Conservation (phyloP, 2,888 invertebrate species). For the Cryptocheilus praepositus region DNA sequence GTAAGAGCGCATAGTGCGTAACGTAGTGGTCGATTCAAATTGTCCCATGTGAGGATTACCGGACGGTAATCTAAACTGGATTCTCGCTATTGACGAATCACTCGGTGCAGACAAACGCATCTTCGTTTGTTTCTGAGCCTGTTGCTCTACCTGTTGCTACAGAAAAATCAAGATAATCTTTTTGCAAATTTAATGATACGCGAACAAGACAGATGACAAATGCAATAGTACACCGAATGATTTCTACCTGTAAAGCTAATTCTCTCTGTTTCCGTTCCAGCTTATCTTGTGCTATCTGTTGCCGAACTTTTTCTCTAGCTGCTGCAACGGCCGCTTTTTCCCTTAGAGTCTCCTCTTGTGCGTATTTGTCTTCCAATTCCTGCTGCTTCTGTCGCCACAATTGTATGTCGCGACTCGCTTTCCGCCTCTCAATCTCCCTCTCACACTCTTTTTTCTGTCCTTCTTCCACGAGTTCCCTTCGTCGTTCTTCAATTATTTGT, state of each 20-base stretch:
- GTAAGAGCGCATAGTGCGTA: slow-evolving; percentile 78
- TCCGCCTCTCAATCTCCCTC: slow-evolving; percentile 84
- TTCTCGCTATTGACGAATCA: slow-evolving; percentile 78
- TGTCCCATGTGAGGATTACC: slow-evolving; percentile 85
- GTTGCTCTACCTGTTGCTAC: slow-evolving; percentile 37
- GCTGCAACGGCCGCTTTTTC: slow-evolving; percentile 86
- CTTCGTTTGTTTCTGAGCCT: slow-evolving; percentile 34
- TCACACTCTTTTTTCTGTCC: slow-evolving; percentile 80
- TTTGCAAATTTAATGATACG: no score
- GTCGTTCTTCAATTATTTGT: slow-evolving; percentile 79
- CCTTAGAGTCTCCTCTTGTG: slow-evolving; percentile 84
- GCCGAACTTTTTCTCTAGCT: slow-evolving; percentile 85
- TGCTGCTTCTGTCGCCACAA: slow-evolving; percentile 84
- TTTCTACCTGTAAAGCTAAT: slow-evolving; percentile 56
- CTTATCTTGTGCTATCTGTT: slow-evolving; percentile 91
- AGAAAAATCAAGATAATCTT: slow-evolving; percentile 22
- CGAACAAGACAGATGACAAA: no score
- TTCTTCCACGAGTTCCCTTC: slow-evolving; percentile 80
- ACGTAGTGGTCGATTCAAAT: slow-evolving; percentile 82
- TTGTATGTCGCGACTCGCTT: slow-evolving; percentile 84
- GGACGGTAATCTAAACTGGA: slow-evolving; percentile 92
- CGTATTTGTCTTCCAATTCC: slow-evolving; percentile 84
- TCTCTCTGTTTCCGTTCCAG: slow-evolving; percentile 79
- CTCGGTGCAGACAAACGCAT: slow-evolving; percentile 15
- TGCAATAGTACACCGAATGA: background rate